Evolutionary conservation across 2,797 vertebrate genomes (phyloP).

Genomic region (Xyrichtys novacula): DNA sequence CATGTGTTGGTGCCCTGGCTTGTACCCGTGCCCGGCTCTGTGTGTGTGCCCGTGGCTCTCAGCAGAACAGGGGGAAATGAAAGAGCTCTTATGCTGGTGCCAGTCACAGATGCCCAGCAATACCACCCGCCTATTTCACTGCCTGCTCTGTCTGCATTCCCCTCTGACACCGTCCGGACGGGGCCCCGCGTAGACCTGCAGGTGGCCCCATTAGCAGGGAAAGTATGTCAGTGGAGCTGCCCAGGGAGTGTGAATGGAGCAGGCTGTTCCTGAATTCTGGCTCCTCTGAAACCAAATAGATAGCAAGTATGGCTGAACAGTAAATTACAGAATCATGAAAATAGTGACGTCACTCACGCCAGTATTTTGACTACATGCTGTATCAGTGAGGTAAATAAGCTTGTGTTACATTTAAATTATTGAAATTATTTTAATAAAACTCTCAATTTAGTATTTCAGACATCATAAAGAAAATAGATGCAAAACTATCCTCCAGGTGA

Average conservation of each 20-base stretch:
- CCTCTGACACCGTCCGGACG: conserved; percentile 81
- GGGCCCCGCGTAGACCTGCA: conserved; percentile 77
- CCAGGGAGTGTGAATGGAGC: conserved; percentile 75
- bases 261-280: conserved; percentile 72
- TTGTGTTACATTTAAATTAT: neutral
- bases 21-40: conserved; percentile 72
- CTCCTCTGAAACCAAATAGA: conserved; percentile 43
- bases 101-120: conserved; percentile 82
- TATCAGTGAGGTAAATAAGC: neutral
- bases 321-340: conserved; percentile 17
- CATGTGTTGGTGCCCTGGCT: conserved; percentile 81
- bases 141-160: conserved; percentile 81
- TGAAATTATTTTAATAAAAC: no score
- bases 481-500: no score
- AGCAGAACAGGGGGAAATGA: conserved; percentile 78
- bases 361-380: neutral
- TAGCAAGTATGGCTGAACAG: conserved; percentile 16
- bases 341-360: conserved; percentile 8
- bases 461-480: no score
- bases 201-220: conserved; percentile 86
- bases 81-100: conserved; percentile 81
- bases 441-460: no score
- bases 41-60: conserved; percentile 76
- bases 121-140: conserved; percentile 72
- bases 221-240: conserved; percentile 80